phyloP scores from a whole-genome alignment of 2,888 invertebrate species.

The Argyra leucocephala region DNA sequence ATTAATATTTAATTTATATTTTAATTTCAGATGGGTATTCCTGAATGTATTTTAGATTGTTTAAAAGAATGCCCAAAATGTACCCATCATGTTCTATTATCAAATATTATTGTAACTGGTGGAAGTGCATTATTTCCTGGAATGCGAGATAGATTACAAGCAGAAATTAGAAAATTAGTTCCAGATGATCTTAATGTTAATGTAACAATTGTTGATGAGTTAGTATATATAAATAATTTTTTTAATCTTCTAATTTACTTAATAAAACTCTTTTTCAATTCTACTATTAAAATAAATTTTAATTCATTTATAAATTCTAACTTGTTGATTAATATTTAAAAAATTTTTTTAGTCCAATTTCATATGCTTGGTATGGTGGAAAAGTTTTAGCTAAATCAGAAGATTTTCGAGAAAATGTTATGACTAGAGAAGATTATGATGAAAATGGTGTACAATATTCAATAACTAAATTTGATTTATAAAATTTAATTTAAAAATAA shows the following conservation, averaged over 20 bases:
- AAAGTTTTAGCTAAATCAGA: conserved; percentile 62
- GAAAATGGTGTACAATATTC: conserved; percentile 59
- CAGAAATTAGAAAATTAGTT: conserved; percentile 68
- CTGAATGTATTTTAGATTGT: conserved; percentile 74
- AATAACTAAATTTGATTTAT: conserved; percentile 19
- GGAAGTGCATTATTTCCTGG: conserved; percentile 72
- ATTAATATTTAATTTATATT: not conserved
- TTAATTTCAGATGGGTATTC: conserved; percentile 66
- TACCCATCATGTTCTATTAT: conserved; percentile 65
- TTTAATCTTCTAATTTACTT: not conserved
- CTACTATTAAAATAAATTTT: not conserved
- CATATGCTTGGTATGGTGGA: conserved; percentile 86
- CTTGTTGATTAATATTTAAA: not conserved
- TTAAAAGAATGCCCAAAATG: conserved; percentile 66
- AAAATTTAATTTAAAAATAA: too few relatives aligned
- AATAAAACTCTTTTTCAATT: conserved; percentile 7
- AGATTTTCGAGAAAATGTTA: conserved; percentile 59
- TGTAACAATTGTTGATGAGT: conserved; percentile 60
- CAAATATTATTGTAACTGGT: conserved; percentile 78
- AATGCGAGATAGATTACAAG: conserved; percentile 66
- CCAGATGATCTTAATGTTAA: conserved; percentile 69
- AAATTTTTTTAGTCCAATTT: conserved; percentile 57
- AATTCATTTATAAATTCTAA: conserved; percentile 33
- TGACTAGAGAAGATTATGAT: conserved; percentile 80
- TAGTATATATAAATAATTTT: too few relatives aligned